Evolutionary conservation across 2,113 vertebrate species (phyloP).

Genomic region (Mus spicilegus): DNA sequence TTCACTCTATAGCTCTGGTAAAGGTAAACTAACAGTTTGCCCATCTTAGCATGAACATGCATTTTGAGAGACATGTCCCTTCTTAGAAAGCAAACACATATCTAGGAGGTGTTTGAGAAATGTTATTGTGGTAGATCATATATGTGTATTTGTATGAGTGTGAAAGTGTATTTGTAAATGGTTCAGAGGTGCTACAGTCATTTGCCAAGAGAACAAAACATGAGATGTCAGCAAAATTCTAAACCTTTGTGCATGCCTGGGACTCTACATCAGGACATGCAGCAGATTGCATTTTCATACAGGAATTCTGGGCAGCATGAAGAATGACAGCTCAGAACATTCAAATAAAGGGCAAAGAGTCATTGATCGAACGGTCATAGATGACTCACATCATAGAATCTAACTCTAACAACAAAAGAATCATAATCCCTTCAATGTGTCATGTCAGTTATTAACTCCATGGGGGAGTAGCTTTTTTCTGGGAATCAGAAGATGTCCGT

Average conservation of each 20-base stretch:
- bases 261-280: conserved; percentile 90
- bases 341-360: conserved; percentile 88
- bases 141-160: conserved; percentile 80
- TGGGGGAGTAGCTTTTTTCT: conserved; percentile 90
- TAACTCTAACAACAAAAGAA: conserved; percentile 91
- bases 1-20: conserved; percentile 85
- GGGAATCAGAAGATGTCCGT: conserved; percentile 92
- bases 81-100: conserved; percentile 91
- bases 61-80: conserved; percentile 91
- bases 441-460: conserved; percentile 93
- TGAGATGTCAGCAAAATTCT: conserved; percentile 93
- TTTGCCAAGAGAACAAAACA: conserved; percentile 91
- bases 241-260: conserved; percentile 89
- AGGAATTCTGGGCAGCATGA: conserved; percentile 88
- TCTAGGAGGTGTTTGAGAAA: conserved; percentile 92
- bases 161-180: neutral
- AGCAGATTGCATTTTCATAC: conserved; percentile 93
- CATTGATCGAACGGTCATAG: conserved; percentile 94
- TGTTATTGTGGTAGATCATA: conserved; percentile 81
- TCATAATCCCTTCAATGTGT: conserved; percentile 87
- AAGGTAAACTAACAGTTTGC: conserved; percentile 91
- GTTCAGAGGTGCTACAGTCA: conserved; percentile 92
- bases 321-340: conserved; percentile 92
- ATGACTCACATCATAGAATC: conserved; percentile 93
- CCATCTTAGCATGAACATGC: conserved; percentile 92